Evolutionary conservation across 2,888 invertebrate genomes (phyloP), one percentile per base, ranked within the genome.

Genomic region (Sisyra nigra): DNA sequence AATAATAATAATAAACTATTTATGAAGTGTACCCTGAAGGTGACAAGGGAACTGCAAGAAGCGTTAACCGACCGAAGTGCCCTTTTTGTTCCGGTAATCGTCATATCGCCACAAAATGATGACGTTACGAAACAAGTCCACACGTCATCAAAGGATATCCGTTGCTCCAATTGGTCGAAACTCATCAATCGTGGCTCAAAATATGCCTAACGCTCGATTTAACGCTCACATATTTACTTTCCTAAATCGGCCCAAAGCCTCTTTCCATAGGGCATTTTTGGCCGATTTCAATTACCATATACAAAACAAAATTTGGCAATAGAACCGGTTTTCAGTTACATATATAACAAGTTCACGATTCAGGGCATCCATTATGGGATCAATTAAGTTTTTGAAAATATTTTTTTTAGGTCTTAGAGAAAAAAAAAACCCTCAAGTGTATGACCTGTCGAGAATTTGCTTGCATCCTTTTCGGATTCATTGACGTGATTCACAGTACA

Each of bases 1-100:
- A 34, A 15, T 17, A 42, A 41, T 29, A 29, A 40, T 41, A 42
- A 42, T 35, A 35, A 19, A 30, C 29, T 30, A 17, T 18, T 38
- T 38, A 38, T 15, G 11, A 42, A 42, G 42, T 42, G 42, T 42
- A 42, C 42, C 43, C 32, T 38, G 18, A 30, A 37, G 43, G 43
- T 43, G 43, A 43, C 43, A 38, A 43, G 43, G 43, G 43, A 43
- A 38, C 11, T 38, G 18, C 18, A 17, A 37, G 37, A 43, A 37
- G 38, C 43, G 31, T 38, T 30, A 43, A 43, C 30, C 43, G 38
- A 43, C 43, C 43, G 38, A 43, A 43, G 43, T 43, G 43, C 43
- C 43, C 43, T 43, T 43, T 37, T 32, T 43, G 38, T 37, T 43
- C 43, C 43, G 38, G 31, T 43, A 43, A 38, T 35, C 43, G 43